These are phyloP conservation scores for Achlya flavicornis DNA, from an alignment of 2,888 invertebrate species.

Conservation along the genomic window DNA sequence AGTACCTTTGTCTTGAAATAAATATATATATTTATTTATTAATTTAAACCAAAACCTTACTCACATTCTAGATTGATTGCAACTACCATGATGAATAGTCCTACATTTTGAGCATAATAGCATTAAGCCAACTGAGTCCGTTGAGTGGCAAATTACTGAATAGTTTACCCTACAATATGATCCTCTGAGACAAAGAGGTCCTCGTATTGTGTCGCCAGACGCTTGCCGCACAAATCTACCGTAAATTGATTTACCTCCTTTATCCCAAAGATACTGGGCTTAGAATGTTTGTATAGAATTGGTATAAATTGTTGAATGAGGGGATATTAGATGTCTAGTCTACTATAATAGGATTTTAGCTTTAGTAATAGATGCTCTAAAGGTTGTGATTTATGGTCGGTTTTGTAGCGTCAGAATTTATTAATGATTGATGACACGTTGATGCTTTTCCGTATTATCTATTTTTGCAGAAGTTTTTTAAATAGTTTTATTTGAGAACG, in stretches of 20 bases:
- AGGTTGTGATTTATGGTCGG: neutral
- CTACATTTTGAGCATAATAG: neutral
- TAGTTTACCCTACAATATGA: constrained; percentile 29
- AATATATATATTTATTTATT: no score
- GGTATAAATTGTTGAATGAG: neutral
- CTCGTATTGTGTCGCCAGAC: constrained; percentile 17
- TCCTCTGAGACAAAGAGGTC: constrained; percentile 27
- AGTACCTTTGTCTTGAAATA: no score
- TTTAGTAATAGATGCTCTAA: neutral
- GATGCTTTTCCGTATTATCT: neutral
- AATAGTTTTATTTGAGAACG: neutral
- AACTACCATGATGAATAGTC: neutral
- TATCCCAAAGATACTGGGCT: constrained; percentile 30
- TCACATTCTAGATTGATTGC: neutral
- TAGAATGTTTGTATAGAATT: constrained; percentile 17
- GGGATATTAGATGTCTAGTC: constrained; percentile 1
- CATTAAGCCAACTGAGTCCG: neutral
- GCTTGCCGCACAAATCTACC: constrained; percentile 32
- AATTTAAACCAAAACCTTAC: no score
- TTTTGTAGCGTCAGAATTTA: neutral
- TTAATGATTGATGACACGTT: neutral
- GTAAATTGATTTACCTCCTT: constrained; percentile 49
- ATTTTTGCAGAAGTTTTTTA: neutral
- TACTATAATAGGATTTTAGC: neutral
- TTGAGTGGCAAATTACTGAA: neutral